These are phyloP conservation scores for Phalloptychus januarius DNA, from an alignment of 2,797 vertebrate species.

Conservation along the genomic window DNA sequence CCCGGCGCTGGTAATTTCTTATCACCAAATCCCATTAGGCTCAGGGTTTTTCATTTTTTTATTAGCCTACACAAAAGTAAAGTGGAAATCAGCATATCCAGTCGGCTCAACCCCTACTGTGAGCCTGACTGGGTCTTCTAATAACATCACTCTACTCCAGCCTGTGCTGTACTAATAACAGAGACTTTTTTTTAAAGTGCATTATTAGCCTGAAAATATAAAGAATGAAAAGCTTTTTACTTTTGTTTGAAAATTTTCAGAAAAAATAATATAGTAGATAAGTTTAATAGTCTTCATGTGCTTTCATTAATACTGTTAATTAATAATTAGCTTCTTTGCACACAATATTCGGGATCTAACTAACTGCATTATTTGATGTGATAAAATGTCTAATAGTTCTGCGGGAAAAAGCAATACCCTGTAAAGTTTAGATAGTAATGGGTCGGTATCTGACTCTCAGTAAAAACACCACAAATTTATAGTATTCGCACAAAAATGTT, in stretches of 20 bases:
- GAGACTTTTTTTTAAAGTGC: constrained; percentile 24
- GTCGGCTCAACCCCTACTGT: constrained; percentile 55
- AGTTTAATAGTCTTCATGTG: constrained; percentile 2
- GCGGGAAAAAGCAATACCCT: background rate
- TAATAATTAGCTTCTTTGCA: background rate
- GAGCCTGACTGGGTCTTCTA: constrained; percentile 35
- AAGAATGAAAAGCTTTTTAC: constrained; percentile 9
- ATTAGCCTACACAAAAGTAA: constrained; percentile 82
- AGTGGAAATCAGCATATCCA: constrained; percentile 76
- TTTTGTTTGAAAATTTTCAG: background rate
- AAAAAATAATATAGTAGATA: constrained; percentile 4
- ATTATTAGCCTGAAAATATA: constrained; percentile 32
- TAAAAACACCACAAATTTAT: background rate
- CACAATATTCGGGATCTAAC: background rate
- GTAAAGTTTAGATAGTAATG: background rate
- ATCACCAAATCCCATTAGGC: constrained; percentile 85
- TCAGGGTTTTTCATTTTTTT: constrained; percentile 69
- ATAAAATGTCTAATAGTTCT: background rate
- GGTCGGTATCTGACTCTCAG: background rate
- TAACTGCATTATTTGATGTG: background rate
- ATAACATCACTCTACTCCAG: constrained; percentile 39
- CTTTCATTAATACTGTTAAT: constrained; percentile 23
- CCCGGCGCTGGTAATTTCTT: constrained; percentile 86
- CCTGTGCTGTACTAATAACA: constrained; percentile 26
- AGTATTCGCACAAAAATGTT: background rate